These are phyloP conservation scores for Coturnix japonica DNA, from an alignment of 2,113 vertebrate genomes.

Conservation along the genomic window DNA sequence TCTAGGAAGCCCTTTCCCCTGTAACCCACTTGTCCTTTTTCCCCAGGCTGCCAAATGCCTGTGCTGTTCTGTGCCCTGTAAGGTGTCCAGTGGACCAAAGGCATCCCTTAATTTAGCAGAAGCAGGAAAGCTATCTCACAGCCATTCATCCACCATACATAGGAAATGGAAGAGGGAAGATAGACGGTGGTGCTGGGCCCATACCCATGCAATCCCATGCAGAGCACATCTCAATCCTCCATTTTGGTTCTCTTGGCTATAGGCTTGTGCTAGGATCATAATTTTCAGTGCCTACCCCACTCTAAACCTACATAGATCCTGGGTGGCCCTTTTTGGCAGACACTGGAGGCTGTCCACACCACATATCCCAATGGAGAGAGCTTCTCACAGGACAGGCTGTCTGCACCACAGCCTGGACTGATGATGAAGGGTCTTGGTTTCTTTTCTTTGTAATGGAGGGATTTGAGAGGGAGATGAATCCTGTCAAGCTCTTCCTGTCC, in stretches of 20 bases:
- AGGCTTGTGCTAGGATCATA: neutral
- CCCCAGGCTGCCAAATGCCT: neutral
- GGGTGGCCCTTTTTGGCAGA: slow-evolving; percentile 1
- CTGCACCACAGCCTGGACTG: neutral
- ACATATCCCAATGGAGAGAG: neutral
- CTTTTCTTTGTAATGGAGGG: slow-evolving; percentile 14
- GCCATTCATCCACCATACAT: neutral
- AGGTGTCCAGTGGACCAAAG: neutral
- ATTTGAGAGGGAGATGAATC: slow-evolving; percentile 60
- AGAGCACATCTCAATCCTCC: neutral
- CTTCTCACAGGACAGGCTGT: neutral
- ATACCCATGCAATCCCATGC: rapidly evolving
- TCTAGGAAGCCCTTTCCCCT: rapidly evolving
- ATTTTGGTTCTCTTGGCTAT: neutral
- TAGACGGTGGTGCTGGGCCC: neutral
- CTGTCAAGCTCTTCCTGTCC: slow-evolving; percentile 66
- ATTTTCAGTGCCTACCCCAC: neutral
- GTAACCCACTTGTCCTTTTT: neutral
- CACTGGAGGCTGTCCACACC: neutral
- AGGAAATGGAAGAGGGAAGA: neutral
- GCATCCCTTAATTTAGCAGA: neutral
- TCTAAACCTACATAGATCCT: neutral
- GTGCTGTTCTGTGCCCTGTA: no score
- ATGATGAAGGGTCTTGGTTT: neutral
- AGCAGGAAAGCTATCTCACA: neutral